Evolutionary conservation across 2,888 invertebrate species (phyloP), one percentile per base, ranked within the genome.

Genomic region (Brachylomia viminalis): DNA sequence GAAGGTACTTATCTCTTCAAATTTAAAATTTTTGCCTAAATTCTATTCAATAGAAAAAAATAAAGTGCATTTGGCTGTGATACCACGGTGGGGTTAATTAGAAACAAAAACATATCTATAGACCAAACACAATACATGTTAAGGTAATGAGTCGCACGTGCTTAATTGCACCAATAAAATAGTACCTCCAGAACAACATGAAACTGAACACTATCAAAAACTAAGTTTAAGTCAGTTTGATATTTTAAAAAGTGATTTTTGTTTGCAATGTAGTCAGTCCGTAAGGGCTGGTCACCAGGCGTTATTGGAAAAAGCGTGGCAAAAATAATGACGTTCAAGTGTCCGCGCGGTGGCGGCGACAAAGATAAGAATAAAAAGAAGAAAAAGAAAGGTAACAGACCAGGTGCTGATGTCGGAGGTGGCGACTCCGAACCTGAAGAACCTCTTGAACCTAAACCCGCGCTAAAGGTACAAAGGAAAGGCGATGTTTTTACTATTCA

Each of bases 401-500:
- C 90, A 13, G 92, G 92, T 0, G 86, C 87, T n/a, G 91, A 89
- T 42, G 69, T 92, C 7, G 95, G 93, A 0, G 95, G 93, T 8
- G 95, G 95, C 0, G 96, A 96, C 59, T 96, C 96, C 0, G 95
- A 95, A 58, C 95, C 95, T 0, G 95, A 96, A 0, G 96, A 97
- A 27, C 93, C 94, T 0, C 89, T 97, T n/a, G 94, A 95, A n/a
- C 97, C 97, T 0, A 97, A 97, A 86, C 97, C 98, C 3, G 97
- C 98, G 0, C 91, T 98, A 23, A 97, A 97, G 78, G 97, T 98
- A 8, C 97, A 97, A 86, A 97, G 98, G 88, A 97, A 97, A 90
- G 97, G 97, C 59, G 97, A 97, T 5, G 94, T 97, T 4, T 98
- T 97, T 88, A 97, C 97, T 45, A 97, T 98, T 84, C 97, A 97